Evolutionary conservation across 2,113 vertebrate genomes (phyloP), one percentile per base, ranked within the genome.

Genomic region (Gnathochromis pfefferi): DNA sequence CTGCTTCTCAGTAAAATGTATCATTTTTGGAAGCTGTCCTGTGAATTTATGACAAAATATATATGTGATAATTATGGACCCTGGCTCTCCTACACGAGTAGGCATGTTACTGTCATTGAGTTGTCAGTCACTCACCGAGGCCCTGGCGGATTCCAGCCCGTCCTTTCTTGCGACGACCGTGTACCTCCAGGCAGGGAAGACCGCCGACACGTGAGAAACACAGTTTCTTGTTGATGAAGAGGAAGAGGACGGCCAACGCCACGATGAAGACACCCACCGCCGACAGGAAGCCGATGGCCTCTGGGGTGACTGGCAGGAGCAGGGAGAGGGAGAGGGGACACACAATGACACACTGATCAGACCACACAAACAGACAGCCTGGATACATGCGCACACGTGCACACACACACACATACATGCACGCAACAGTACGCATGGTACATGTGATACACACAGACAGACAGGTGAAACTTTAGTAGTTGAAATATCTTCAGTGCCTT

Each of bases 221-320:
- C 85, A 98, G 91, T 92, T 98, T 97, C 95, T 97, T 97, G 93
- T 96, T 98, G 96, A 97, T 97, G 94, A 97, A 97, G 95, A 98
- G 96, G 91, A 97, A 97, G 81, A 98, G 96, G 80, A 98, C 89
- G 6, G 96, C 96, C 92, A 98, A 93, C 26, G 97, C 93, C 68
- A 97, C 93, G 60, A 98, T 91, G 85, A 98, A 97, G 89, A 97
- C 94, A 53, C 97, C 97, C 83, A 96, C 93, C 0, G 96, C 97
- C 10, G 97, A 97, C 78, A 98, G 95, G 96, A 98, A 97, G 26
- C 95, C 96, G 70, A 96, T 14, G 2, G 97, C 95, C 93, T 97
- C 97, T 7, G 97, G 96, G 80, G 95, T 95, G 94, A 97, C 97
- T 98, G 94, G 57, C 33, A 89, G 90, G 83, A 94, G 91, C 85